Conservation (phyloP, 2,888 invertebrate genomes). For the Amphimallon solstitiale region DNA sequence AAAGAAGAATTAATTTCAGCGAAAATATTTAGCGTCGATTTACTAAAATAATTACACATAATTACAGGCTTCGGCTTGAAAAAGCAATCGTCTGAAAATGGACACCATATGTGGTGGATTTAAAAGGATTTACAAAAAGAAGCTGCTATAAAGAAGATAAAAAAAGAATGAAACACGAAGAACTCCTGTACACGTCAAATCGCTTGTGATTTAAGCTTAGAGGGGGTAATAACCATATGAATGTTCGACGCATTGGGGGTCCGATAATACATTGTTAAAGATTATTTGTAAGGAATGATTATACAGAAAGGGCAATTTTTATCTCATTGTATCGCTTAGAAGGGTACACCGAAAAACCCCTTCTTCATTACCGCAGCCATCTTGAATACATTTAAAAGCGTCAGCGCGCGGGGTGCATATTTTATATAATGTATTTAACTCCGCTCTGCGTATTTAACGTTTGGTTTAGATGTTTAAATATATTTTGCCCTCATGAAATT, state of each 20-base stretch:
- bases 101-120: conserved; percentile 28
- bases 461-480: conserved; percentile 20
- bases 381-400: conserved; percentile 36
- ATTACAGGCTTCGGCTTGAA: conserved; percentile 21
- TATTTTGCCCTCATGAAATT: conserved; percentile 20
- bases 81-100: conserved; percentile 12
- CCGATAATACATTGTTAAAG: conserved; percentile 37
- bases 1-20: conserved; percentile 8
- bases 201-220: conserved; percentile 11
- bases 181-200: neutral
- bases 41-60: conserved; percentile 36
- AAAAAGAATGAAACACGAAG: conserved; percentile 3
- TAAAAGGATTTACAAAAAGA: conserved; percentile 5
- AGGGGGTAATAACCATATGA: conserved; percentile 30
- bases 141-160: neutral
- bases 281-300: conserved; percentile 44
- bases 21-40: conserved; percentile 25
- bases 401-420: conserved; percentile 41
- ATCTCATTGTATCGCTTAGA: conserved; percentile 39
- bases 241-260: conserved; percentile 34
- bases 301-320: conserved; percentile 40
- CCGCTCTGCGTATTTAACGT: conserved; percentile 22
- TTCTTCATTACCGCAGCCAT: conserved; percentile 30
- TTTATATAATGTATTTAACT: conserved; percentile 37
- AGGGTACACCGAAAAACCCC: conserved; percentile 30